Evolutionary conservation across 2,888 invertebrate genomes (phyloP), one percentile per base, ranked within the genome.

Genomic region (Chironomus tentans): DNA sequence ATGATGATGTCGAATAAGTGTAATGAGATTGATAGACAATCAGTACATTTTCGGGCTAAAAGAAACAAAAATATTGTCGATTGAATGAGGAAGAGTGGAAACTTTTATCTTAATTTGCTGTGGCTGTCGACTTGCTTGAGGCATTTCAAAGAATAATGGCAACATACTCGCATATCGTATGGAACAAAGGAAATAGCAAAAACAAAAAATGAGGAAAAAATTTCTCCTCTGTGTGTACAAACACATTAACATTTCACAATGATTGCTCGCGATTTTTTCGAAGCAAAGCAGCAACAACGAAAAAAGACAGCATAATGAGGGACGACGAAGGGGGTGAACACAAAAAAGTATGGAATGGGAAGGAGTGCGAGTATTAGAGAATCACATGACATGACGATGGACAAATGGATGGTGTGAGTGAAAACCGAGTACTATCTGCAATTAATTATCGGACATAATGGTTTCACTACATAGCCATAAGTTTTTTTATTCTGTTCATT

Each of bases 401-500:
- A 21, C 18, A 56, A 15, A 65, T 56, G 13, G 4, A 15, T 21
- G 70, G 21, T 48, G 22, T 70, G 48, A 10, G 48, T 22, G 70
- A 24, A n/a, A 50, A 56, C 22, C 18, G 65, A 47, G 71, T 38
- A 72, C 72, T 72, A 50, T 72, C 72, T 72, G 72, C 72, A 50
- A 72, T 72, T 72, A 72, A 72, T 72, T 72, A 72, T 72, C 50
- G 72, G 72, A 72, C 72, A 72, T 72, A 72, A 72, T 72, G 72
- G 61, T 72, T 72, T 72, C 72, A 61, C 61, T 72, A 62, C 71
- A 71, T 24, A 71, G 71, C 71, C 56, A 71, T 71, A 71, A 71
- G 71, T 71, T 71, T 71, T 71, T 71, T 28, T 46, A 1, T 70
- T 18, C 50, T 28, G 28, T 28, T 38, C 38, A 10, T 10, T 38